These are phyloP conservation scores for Penaeus indicus DNA, from an alignment of 1,140 invertebrate genomes.

Conservation along the genomic window DNA sequence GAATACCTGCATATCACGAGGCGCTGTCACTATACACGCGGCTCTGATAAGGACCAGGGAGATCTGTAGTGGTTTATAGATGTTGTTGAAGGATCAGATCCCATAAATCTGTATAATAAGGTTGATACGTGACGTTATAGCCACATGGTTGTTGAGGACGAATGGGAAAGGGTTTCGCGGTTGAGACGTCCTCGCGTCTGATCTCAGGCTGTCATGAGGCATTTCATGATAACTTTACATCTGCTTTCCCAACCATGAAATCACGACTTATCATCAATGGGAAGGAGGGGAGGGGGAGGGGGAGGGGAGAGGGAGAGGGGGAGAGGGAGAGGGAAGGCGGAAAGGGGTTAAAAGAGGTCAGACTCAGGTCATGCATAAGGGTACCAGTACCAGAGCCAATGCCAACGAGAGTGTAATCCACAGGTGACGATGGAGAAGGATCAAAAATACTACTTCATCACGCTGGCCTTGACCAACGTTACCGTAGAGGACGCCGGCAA, in stretches of 20 bases:
- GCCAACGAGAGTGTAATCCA: constrained; percentile 62
- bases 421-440: constrained; percentile 90
- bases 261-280: background rate
- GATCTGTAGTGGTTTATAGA: too few relatives aligned
- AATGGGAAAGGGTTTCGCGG: too few relatives aligned
- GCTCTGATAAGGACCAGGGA: too few relatives aligned
- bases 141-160: too few relatives aligned
- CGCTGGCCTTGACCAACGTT: constrained; percentile 92
- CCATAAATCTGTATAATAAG: too few relatives aligned
- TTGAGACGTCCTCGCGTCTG: too few relatives aligned
- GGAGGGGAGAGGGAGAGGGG: constrained; percentile 1
- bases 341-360: constrained; percentile 1
- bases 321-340: background rate
- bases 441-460: constrained; percentile 92
- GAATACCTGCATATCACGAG: too few relatives aligned
- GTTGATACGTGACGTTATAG: too few relatives aligned
- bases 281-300: background rate
- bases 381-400: background rate
- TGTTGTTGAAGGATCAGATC: too few relatives aligned
- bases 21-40: too few relatives aligned
- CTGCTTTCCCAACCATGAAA: background rate
- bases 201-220: too few relatives aligned
- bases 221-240: too few relatives aligned
- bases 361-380: background rate
- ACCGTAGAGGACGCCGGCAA: constrained; percentile 97